phyloP scores from a whole-genome alignment of 2,113 vertebrate species.

The Psammodynastes pulverulentus region DNA sequence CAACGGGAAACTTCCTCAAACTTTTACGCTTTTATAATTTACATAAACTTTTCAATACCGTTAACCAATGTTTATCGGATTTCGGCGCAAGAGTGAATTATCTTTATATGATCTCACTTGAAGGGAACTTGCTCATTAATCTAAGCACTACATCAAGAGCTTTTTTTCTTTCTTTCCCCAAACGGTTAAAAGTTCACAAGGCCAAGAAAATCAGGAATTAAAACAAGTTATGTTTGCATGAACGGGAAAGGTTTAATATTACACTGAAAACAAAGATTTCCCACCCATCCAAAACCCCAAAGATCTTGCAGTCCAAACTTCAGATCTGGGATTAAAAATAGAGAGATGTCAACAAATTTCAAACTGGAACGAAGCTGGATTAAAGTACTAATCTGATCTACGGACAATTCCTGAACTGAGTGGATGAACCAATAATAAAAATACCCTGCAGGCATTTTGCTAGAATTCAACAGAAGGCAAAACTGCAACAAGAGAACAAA shows the following conservation, averaged over 20 bases:
- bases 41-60: constrained; percentile 55
- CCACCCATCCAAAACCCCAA: neutral
- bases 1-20: constrained; percentile 50
- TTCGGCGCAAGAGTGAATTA: constrained; percentile 50
- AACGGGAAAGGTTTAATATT: neutral
- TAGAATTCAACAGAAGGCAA: neutral
- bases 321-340: neutral
- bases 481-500: neutral
- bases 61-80: constrained; percentile 58
- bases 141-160: constrained; percentile 50
- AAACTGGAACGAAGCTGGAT: neutral
- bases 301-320: neutral
- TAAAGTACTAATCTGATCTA: neutral
- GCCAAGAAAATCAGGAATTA: neutral
- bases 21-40: constrained; percentile 56
- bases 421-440: neutral
- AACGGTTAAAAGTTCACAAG: constrained; percentile 52
- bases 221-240: neutral
- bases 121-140: constrained; percentile 33
- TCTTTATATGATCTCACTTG: constrained; percentile 61
- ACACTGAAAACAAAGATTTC: neutral
- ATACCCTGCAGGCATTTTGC: neutral
- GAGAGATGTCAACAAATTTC: neutral
- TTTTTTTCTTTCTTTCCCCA: accelerated
- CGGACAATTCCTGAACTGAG: neutral